Percentiles rank a stretch among this genome's conserved stretches.
These are phyloP conservation scores for Griposia aprilina DNA, from an alignment of 2,888 invertebrate genomes.

Conservation along the genomic window DNA sequence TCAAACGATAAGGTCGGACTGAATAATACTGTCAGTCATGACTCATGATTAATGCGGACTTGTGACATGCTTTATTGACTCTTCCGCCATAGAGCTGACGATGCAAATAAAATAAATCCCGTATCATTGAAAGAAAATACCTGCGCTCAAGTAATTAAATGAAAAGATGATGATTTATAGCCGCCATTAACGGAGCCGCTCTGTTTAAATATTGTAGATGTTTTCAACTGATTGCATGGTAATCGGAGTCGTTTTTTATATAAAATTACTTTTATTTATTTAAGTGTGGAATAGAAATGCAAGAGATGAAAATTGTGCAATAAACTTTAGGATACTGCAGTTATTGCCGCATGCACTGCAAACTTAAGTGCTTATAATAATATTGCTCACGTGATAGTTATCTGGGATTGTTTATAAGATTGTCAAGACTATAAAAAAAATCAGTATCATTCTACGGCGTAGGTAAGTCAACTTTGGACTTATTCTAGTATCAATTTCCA, in stretches of 20 bases:
- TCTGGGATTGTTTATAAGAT: constrained; percentile 32
- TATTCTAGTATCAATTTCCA: neutral
- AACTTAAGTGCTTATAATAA: constrained; percentile 40
- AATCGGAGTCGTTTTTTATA: constrained; percentile 29
- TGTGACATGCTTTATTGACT: constrained; percentile 84
- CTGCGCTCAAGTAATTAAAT: constrained; percentile 68
- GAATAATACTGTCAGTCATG: constrained; percentile 86
- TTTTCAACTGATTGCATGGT: constrained; percentile 35
- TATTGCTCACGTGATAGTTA: constrained; percentile 43
- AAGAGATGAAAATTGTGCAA: constrained; percentile 47
- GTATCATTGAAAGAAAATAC: constrained; percentile 73
- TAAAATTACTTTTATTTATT: constrained; percentile 37
- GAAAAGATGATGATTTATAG: constrained; percentile 68
- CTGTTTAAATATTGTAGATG: constrained; percentile 44
- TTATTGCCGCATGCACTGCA: constrained; percentile 35
- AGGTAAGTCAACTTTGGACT: neutral
- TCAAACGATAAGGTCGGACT: constrained; percentile 82
- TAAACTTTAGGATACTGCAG: constrained; percentile 41
- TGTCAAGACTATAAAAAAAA: constrained; percentile 10
- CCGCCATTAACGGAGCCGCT: constrained; percentile 27
- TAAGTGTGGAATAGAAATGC: constrained; percentile 48
- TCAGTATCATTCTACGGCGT: neutral
- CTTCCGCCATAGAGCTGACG: constrained; percentile 68
- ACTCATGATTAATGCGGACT: constrained; percentile 88
- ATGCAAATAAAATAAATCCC: constrained; percentile 75